These are phyloP conservation scores for Myotis planiceps DNA, from an alignment of 2,797 vertebrate genomes.

Conservation along the genomic window DNA sequence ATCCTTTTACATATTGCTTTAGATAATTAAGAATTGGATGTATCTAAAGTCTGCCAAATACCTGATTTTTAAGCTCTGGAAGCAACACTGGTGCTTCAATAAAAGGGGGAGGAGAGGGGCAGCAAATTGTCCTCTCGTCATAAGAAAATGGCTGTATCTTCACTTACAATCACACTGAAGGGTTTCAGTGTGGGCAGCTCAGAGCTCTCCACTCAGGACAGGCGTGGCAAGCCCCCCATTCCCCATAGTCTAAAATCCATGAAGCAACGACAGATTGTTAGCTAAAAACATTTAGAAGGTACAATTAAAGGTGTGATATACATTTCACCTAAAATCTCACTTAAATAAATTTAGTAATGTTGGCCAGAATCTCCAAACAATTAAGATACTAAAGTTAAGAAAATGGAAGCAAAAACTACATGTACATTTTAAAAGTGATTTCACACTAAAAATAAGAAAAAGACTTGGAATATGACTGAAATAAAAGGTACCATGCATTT, in stretches of 20 bases:
- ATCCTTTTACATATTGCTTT: constrained; percentile 55
- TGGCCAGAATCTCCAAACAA: constrained; percentile 71
- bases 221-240: not conserved
- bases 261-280: not conserved
- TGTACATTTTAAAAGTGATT: constrained; percentile 71
- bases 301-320: not conserved
- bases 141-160: constrained; percentile 45
- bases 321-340: not conserved
- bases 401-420: constrained; percentile 66
- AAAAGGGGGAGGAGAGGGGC: not conserved
- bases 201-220: constrained; percentile 46
- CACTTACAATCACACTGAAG: not conserved
- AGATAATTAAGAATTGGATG: constrained; percentile 35
- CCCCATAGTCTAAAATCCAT: not conserved
- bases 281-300: not conserved
- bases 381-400: constrained; percentile 71
- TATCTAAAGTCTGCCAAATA: constrained; percentile 60
- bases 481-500: constrained; percentile 62
- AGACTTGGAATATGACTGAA: constrained; percentile 63
- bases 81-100: constrained; percentile 64
- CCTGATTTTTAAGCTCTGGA: constrained; percentile 68
- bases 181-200: not conserved
- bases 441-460: constrained; percentile 46
- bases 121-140: constrained; percentile 28
- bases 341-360: constrained; percentile 62